Percentiles rank a stretch among this genome's conserved stretches.
These are phyloP conservation scores for Callospermophilus lateralis DNA, from an alignment of 2,113 vertebrate species.

Conservation along the genomic window DNA sequence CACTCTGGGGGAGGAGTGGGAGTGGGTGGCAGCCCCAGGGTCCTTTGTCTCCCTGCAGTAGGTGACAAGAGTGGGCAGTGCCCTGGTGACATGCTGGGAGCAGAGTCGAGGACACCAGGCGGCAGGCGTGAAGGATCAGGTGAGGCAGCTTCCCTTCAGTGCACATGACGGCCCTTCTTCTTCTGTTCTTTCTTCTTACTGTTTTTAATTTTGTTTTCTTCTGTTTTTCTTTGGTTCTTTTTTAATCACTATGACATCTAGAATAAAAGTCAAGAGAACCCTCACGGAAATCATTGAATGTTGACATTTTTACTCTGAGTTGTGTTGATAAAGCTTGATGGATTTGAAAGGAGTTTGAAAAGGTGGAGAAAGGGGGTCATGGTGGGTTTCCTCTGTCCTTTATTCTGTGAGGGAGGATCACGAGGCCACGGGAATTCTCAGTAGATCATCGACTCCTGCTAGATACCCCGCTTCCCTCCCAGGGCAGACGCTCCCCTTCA, in stretches of 20 bases:
- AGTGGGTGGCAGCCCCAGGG: no score
- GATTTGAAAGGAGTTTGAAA: slow-evolving; percentile 21
- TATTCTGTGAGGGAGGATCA: not conserved
- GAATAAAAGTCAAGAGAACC: not conserved
- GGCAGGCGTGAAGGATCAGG: not conserved
- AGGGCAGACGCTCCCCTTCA: slow-evolving; percentile 28
- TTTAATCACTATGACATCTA: no score
- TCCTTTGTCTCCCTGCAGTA: no score
- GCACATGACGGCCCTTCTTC: no score
- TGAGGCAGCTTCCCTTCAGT: not conserved
- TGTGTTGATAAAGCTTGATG: not conserved
- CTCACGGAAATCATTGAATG: not conserved
- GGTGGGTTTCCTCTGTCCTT: not conserved
- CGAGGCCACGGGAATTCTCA: not conserved
- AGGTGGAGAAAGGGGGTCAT: not conserved
- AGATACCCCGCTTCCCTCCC: not conserved
- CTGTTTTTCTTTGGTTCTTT: no score
- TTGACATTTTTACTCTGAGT: not conserved
- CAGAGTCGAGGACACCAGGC: not conserved
- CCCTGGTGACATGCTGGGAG: not conserved
- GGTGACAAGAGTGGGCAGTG: no score
- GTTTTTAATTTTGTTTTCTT: no score
- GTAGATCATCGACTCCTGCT: not conserved
- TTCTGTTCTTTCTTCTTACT: no score
- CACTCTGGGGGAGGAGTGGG: no score